A percentile compares a stretch with the other conserved stretches of the same genome.
Conservation (phyloP, 2,113 vertebrate genomes). For the Labeo catla region DNA sequence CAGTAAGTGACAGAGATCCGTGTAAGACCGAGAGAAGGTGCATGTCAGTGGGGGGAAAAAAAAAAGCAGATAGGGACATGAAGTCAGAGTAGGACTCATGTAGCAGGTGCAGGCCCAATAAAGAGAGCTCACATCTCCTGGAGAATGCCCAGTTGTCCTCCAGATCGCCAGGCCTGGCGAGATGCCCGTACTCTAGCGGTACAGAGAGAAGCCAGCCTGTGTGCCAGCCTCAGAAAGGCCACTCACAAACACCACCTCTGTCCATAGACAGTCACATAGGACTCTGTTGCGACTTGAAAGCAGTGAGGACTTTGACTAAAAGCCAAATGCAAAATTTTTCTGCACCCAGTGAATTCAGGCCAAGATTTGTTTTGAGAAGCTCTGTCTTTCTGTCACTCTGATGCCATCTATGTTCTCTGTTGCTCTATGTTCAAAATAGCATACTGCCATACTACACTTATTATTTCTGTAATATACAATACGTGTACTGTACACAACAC, state of each 20-base stretch:
- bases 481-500: neutral
- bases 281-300: slow-evolving; percentile 49
- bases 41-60: neutral
- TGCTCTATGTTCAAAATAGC: neutral
- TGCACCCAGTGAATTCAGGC: neutral
- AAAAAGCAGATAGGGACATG: slow-evolving; percentile 4
- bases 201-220: slow-evolving; percentile 47
- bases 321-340: slow-evolving; percentile 45
- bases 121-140: slow-evolving; percentile 64
- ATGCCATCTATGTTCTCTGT: neutral
- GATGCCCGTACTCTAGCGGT: slow-evolving; percentile 46
- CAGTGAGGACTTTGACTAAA: slow-evolving; percentile 32
- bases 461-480: neutral
- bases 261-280: slow-evolving; percentile 32
- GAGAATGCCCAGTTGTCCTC: slow-evolving; percentile 62
- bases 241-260: slow-evolving; percentile 41
- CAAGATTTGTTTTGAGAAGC: neutral
- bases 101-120: slow-evolving; percentile 64
- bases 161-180: slow-evolving; percentile 53
- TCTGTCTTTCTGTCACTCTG: neutral
- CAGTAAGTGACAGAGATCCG: neutral
- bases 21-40: slow-evolving; percentile 17
- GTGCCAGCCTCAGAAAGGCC: slow-evolving; percentile 40
- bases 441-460: neutral
- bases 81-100: slow-evolving; percentile 33